Conservation (phyloP, 1,140 invertebrate species). For the Drosophila prosaltans region DNA sequence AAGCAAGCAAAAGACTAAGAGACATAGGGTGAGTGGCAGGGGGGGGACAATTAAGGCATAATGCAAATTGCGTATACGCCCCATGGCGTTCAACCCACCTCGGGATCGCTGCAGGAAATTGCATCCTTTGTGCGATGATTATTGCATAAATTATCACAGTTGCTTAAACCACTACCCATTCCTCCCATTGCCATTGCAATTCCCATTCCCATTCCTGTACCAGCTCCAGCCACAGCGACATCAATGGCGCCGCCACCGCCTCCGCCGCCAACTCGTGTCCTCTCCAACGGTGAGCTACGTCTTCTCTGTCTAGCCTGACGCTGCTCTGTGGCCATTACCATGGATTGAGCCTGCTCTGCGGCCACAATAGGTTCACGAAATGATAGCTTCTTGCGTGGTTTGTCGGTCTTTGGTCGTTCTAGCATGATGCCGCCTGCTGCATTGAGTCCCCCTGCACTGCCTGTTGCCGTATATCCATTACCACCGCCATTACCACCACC, state of each 20-base stretch:
- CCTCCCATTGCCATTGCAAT: constrained; percentile 6
- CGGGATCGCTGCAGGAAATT: constrained; percentile 66
- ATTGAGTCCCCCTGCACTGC: not conserved
- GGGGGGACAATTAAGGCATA: constrained; percentile 6
- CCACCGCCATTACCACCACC: constrained; percentile 28
- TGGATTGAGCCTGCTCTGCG: constrained; percentile 45
- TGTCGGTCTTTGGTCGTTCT: constrained; percentile 84
- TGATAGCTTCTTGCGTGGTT: constrained; percentile 92
- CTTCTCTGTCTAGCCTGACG: constrained; percentile 60
- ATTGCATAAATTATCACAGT: constrained; percentile 77
- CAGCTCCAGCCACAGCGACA: not conserved
- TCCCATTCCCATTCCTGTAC: not conserved
- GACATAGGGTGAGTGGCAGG: not conserved
- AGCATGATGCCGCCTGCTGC: constrained; percentile 52
- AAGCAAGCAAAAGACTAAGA: not conserved
- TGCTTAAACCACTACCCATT: constrained; percentile 16
- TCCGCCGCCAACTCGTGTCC: constrained; percentile 17
- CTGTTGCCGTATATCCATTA: too few species aligned
- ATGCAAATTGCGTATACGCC: constrained; percentile 62
- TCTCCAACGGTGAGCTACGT: constrained; percentile 71
- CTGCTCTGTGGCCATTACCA: constrained; percentile 56
- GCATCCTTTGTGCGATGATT: constrained; percentile 71
- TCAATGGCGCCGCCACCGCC: not conserved
- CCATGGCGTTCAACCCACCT: constrained; percentile 56
- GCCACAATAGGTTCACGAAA: constrained; percentile 89